A percentile compares a stretch with the other conserved stretches of the same genome.
Conservation (phyloP, 2,113 vertebrate species). For the Charadrius vociferus region DNA sequence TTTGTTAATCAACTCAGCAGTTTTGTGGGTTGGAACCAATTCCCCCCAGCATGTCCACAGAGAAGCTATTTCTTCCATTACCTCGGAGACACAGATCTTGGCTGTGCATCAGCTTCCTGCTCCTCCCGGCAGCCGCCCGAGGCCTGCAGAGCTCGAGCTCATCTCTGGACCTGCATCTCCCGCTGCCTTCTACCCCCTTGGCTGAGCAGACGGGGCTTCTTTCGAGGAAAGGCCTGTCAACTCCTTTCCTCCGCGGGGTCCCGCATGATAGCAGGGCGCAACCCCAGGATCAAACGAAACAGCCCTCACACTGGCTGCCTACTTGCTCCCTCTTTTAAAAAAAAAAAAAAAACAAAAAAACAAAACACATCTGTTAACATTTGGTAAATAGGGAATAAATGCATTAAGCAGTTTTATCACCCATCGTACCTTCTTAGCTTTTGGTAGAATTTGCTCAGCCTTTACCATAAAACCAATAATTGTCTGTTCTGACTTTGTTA, state of each 20-base stretch:
- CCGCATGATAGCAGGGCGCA: accelerated
- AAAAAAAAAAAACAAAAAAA: no score
- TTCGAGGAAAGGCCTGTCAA: background rate
- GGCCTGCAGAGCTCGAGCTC: background rate
- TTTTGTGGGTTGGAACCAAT: background rate
- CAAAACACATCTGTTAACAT: background rate
- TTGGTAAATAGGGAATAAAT: background rate
- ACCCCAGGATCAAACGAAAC: background rate
- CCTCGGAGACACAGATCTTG: background rate
- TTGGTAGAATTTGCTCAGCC: background rate
- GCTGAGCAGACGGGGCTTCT: accelerated
- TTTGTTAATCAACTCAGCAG: accelerated
- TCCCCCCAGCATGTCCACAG: background rate
- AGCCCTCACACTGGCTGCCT: background rate
- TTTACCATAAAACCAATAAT: background rate
- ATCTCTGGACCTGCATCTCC: background rate
- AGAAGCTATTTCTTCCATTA: background rate
- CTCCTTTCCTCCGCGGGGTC: background rate
- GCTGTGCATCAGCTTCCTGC: background rate
- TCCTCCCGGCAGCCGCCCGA: background rate
- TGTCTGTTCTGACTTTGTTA: background rate
- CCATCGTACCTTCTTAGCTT: background rate
- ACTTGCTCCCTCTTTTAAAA: background rate
- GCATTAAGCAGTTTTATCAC: background rate
- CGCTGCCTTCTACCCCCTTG: accelerated